Evolutionary conservation across 2,888 invertebrate species (phyloP).

Genomic region (Chaitophorus viminalis): DNA sequence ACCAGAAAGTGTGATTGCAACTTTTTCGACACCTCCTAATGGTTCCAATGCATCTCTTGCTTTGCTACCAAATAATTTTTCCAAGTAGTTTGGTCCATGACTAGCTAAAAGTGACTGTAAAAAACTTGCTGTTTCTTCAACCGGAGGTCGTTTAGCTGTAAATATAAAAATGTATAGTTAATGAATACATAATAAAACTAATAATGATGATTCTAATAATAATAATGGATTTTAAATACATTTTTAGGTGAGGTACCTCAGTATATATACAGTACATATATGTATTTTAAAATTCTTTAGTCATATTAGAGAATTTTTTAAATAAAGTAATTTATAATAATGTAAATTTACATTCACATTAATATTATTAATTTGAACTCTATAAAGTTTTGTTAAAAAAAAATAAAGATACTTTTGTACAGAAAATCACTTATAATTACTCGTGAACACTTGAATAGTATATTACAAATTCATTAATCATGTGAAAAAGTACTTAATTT

Average conservation of each 20-base stretch:
- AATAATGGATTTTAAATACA: too few species aligned
- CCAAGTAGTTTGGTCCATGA: slow-evolving; percentile 95
- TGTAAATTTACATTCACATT: too few species aligned
- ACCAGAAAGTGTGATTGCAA: slow-evolving; percentile 95
- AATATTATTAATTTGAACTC: not conserved
- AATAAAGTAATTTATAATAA: too few species aligned
- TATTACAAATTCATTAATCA: slow-evolving; percentile 8
- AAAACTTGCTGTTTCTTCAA: slow-evolving; percentile 95
- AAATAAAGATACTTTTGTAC: not conserved
- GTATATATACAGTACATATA: too few species aligned
- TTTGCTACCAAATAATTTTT: slow-evolving; percentile 94
- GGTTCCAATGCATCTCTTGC: slow-evolving; percentile 91
- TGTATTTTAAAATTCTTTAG: too few species aligned
- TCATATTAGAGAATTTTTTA: too few species aligned
- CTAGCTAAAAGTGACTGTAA: slow-evolving; percentile 92
- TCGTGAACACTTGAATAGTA: not conserved
- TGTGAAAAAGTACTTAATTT: not conserved
- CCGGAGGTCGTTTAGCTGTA: slow-evolving; percentile 93
- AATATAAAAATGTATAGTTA: slow-evolving; percentile 63
- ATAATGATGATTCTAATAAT: too few species aligned
- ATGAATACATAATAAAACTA: not conserved
- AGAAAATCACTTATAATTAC: not conserved
- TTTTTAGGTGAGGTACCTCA: too few species aligned
- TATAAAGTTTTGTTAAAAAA: not conserved
- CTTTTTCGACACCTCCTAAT: slow-evolving; percentile 93